A percentile compares a stretch with the other conserved stretches of the same genome.
Evolutionary conservation across 2,888 invertebrate species (phyloP).

Genomic region (Hesperia comma): DNA sequence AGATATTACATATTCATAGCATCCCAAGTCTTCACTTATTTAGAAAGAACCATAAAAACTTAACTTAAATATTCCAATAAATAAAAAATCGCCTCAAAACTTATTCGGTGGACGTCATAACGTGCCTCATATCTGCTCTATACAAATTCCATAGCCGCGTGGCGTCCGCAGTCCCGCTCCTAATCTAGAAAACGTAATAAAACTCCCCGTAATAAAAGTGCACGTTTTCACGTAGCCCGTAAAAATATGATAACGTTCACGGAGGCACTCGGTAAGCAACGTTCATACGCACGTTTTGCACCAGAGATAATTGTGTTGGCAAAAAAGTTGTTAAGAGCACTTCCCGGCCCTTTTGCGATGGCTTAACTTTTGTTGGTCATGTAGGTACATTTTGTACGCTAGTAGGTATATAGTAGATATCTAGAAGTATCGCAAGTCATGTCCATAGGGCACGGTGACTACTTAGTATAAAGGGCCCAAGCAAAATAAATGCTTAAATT

Average conservation of each 20-base stretch:
- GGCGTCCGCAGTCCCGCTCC: conserved; percentile 50
- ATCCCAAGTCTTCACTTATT: no score
- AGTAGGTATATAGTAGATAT: no score
- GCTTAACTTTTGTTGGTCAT: no score
- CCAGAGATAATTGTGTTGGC: background rate
- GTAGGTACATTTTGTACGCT: no score
- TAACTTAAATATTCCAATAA: background rate
- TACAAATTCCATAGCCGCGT: conserved; percentile 38
- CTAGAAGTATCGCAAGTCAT: no score
- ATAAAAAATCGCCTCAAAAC: background rate
- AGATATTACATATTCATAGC: no score
- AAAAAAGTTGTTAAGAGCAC: background rate
- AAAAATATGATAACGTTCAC: conserved; percentile 83
- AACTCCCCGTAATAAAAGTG: conserved; percentile 75
- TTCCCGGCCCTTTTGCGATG: no score
- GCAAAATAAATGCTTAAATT: no score
- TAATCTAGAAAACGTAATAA: conserved; percentile 81
- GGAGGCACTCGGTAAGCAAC: conserved; percentile 51
- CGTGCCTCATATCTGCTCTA: conserved; percentile 21
- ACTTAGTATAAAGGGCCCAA: no score
- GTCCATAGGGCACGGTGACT: no score
- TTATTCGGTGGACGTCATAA: background rate
- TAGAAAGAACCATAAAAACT: no score
- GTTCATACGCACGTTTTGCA: conserved; percentile 19
- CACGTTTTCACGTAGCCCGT: conserved; percentile 79